Percentiles rank a stretch among this genome's conserved stretches.
Evolutionary conservation across 2,797 vertebrate genomes (phyloP).

Genomic region (Argentina silus): DNA sequence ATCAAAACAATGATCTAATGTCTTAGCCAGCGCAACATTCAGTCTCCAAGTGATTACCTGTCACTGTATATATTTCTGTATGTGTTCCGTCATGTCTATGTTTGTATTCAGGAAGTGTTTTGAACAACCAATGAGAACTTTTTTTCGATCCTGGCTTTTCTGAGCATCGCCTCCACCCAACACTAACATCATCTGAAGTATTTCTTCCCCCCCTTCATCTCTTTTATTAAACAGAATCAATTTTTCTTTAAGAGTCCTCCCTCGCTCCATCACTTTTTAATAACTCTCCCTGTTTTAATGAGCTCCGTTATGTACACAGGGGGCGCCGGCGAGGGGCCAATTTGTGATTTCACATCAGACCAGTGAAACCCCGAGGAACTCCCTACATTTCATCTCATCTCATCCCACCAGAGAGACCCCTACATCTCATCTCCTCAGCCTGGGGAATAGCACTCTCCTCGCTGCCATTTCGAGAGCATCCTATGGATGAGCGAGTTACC

Average conservation of each 20-base stretch:
- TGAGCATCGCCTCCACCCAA: conserved; percentile 47
- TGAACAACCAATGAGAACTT: conserved; percentile 21
- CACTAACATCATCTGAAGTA: conserved; percentile 21
- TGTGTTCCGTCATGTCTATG: not conserved
- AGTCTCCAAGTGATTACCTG: too few relatives aligned
- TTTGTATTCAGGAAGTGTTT: not conserved
- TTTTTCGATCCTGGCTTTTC: conserved; percentile 48
- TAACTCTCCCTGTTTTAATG: conserved; percentile 78
- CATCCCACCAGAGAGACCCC: conserved; percentile 33
- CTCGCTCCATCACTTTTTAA: conserved; percentile 79
- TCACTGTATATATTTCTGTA: not conserved
- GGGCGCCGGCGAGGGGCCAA: conserved; percentile 74
- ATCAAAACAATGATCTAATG: not conserved
- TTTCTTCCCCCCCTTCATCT: conserved; percentile 23
- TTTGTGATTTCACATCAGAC: conserved; percentile 79
- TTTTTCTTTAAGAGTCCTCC: conserved; percentile 70
- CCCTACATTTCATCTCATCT: conserved; percentile 41
- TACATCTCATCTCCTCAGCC: conserved; percentile 46
- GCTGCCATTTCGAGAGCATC: conserved; percentile 71
- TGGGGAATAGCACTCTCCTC: conserved; percentile 67
- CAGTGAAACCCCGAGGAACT: conserved; percentile 45
- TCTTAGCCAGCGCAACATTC: not conserved
- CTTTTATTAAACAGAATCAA: conserved; percentile 71
- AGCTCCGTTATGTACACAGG: conserved; percentile 79
- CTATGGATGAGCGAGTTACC: conserved; percentile 59